A percentile compares a stretch with the other conserved stretches of the same genome.
Evolutionary conservation across 2,888 invertebrate genomes (phyloP).

Genomic region (Hirtodrosophila histrioides): DNA sequence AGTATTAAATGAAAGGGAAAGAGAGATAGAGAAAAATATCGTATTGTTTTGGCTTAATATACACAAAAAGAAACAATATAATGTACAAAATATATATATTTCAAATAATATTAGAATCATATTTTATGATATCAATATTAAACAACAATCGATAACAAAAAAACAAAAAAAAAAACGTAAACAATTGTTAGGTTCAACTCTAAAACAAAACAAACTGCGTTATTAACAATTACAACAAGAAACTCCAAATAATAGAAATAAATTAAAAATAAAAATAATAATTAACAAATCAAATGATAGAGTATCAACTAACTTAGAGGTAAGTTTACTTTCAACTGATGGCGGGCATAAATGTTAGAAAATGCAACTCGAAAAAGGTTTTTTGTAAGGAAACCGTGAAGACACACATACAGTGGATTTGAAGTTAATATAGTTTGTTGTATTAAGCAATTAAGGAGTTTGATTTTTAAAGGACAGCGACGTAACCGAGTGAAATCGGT

Average conservation of each 20-base stretch:
- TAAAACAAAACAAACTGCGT: slow-evolving; percentile 8
- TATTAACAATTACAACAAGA: slow-evolving; percentile 6
- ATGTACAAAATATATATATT: slow-evolving; percentile 38
- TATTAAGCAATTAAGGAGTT: slow-evolving; percentile 22
- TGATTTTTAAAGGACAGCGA: slow-evolving; percentile 34
- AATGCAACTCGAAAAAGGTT: slow-evolving; percentile 43
- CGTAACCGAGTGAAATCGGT: slow-evolving; percentile 34
- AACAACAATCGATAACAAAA: slow-evolving; percentile 19
- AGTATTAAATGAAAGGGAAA: slow-evolving; percentile 75
- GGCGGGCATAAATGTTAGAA: slow-evolving; percentile 49
- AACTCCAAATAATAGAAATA: neutral
- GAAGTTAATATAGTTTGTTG: slow-evolving; percentile 20
- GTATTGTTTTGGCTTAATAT: slow-evolving; percentile 78
- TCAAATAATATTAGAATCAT: slow-evolving; percentile 1
- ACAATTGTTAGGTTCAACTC: slow-evolving; percentile 19
- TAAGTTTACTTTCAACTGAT: slow-evolving; percentile 31
- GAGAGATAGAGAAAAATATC: slow-evolving; percentile 79
- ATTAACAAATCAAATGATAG: neutral
- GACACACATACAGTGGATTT: slow-evolving; percentile 48
- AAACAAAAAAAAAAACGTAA: slow-evolving; percentile 12
- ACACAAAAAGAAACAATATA: slow-evolving; percentile 66
- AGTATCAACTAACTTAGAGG: slow-evolving; percentile 28
- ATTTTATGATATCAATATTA: slow-evolving; percentile 8
- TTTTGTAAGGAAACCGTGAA: slow-evolving; percentile 25
- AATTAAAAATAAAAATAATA: neutral